Evolutionary conservation across 1,140 invertebrate species (phyloP).

Genomic region (Drosophila tani): DNA sequence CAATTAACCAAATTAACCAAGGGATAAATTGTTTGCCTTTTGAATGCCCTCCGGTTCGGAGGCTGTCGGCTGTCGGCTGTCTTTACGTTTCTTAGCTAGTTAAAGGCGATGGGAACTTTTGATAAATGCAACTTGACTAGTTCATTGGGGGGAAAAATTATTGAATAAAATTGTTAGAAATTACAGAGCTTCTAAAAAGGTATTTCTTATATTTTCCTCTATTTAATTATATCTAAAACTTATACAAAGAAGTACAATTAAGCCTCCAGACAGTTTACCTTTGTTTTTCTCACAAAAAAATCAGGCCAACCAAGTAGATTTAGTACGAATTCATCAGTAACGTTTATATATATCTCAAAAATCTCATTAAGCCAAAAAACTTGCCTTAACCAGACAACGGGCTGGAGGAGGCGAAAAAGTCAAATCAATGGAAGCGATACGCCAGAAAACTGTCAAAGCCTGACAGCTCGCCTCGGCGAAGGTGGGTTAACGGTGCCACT

Average conservation of each 20-base stretch:
- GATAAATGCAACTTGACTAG: not conserved
- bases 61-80: not conserved
- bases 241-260: too few species aligned
- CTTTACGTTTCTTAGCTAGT: constrained; percentile 9
- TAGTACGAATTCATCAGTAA: too few species aligned
- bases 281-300: too few species aligned
- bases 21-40: constrained; percentile 59
- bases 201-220: too few species aligned
- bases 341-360: too few species aligned
- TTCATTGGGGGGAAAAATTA: not conserved
- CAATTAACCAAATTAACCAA: constrained; percentile 82
- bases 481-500: not conserved
- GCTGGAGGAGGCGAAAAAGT: not conserved
- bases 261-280: too few species aligned
- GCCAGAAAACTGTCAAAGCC: constrained; percentile 35
- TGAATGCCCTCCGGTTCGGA: constrained; percentile 15
- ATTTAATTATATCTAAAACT: too few species aligned
- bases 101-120: constrained; percentile 47
- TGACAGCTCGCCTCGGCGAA: constrained; percentile 23
- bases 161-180: too few species aligned
- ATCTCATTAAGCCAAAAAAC: not conserved
- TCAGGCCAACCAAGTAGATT: too few species aligned
- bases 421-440: constrained; percentile 27
- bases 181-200: too few species aligned
- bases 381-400: not conserved